Conservation (phyloP, 2,113 vertebrate genomes). For the Alouatta palliata region DNA sequence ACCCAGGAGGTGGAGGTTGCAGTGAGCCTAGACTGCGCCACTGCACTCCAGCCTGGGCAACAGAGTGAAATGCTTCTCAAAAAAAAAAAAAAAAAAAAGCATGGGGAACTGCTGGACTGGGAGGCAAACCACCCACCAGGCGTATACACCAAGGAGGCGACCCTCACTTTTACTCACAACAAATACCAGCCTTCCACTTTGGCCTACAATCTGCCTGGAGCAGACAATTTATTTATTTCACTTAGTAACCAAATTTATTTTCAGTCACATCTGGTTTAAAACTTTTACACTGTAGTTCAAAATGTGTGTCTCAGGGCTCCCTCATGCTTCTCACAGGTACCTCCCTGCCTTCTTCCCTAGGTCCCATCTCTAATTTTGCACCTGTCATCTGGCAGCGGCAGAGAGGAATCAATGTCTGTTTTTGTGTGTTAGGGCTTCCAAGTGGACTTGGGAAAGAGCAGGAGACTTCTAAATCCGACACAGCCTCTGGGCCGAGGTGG, state of each 20-base stretch:
- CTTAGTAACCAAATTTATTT: neutral
- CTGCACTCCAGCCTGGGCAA: too few relatives aligned
- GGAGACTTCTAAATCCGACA: neutral
- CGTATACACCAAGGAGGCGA: neutral
- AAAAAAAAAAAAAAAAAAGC: neutral
- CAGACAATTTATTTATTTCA: neutral
- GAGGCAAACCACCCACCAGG: neutral
- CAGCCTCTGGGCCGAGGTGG: too few relatives aligned
- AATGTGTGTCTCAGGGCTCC: neutral
- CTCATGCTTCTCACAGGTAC: neutral
- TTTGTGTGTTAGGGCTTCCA: neutral
- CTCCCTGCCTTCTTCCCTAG: neutral
- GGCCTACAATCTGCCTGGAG: fast-evolving
- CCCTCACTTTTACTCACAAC: neutral
- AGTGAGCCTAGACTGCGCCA: too few relatives aligned
- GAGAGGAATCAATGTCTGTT: neutral
- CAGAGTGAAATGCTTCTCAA: too few relatives aligned
- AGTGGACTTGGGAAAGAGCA: neutral
- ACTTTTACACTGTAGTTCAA: neutral
- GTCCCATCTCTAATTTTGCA: neutral
- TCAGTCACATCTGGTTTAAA: neutral
- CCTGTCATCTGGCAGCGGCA: neutral
- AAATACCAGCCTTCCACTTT: neutral
- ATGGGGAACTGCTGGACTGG: neutral
- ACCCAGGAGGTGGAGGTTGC: too few relatives aligned